Conservation (phyloP, 2,113 vertebrate genomes). For the Nipponia nippon region DNA sequence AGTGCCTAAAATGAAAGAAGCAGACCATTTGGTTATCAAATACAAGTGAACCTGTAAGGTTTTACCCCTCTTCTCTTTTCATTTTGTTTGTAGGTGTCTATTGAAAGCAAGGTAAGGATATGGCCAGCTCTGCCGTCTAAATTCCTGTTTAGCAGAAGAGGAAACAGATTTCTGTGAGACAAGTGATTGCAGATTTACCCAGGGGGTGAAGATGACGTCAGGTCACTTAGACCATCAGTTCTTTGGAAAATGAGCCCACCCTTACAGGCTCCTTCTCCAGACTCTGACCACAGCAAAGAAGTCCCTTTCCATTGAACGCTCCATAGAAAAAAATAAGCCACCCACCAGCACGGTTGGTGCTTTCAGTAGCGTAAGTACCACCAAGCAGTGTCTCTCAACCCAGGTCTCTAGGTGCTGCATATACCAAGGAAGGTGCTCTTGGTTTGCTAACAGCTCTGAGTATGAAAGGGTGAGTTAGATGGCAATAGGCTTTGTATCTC, state of each 20-base stretch:
- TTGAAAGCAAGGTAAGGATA: not conserved
- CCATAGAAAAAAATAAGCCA: not conserved
- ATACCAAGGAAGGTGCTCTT: not conserved
- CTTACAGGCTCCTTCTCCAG: not conserved
- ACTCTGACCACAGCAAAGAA: not conserved
- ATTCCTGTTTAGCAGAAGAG: not conserved
- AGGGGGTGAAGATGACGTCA: not conserved
- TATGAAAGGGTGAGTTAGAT: not conserved
- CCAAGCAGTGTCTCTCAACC: not conserved
- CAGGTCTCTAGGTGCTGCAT: not conserved
- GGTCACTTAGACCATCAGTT: not conserved
- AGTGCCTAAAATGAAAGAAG: not conserved
- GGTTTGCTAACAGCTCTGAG: not conserved
- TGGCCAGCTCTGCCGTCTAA: not conserved
- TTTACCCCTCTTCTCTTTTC: not conserved
- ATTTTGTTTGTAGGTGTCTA: not conserved
- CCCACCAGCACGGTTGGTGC: not conserved
- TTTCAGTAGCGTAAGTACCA: accelerated
- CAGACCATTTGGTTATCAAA: not conserved
- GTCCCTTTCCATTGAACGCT: not conserved
- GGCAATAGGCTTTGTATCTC: not conserved
- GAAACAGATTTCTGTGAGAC: not conserved
- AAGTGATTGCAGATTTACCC: not conserved
- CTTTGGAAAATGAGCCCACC: not conserved
- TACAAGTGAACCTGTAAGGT: not conserved